Evolutionary conservation across 2,113 vertebrate species (phyloP), one percentile per base, ranked within the genome.

Genomic region (Mustela nigripes): DNA sequence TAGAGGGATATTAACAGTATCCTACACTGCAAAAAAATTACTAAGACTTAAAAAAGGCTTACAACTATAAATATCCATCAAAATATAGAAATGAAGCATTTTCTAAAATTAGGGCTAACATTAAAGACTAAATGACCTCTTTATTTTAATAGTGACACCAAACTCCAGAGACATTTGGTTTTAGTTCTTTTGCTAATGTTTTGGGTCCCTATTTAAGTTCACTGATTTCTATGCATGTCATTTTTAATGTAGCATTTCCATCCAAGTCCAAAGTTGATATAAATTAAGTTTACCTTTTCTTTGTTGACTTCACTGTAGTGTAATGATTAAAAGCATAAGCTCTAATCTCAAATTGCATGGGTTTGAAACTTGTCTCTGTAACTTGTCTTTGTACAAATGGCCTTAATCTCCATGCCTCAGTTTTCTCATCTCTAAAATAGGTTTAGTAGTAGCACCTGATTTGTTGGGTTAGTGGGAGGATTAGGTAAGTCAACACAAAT

Each of bases 121-220:
- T 93, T 73, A 90, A 95, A 67, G 24, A 82, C 63, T 96, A 94
- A 96, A 81, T 73, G 42, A 42, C 12, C 14, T 11, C 56, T 96
- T 91, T 67, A 76, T 78, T 95, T 94, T 94, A 90, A 78, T 50
- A 89, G 26, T 53, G 45, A 96, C 95, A 86, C 90, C 73, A 89
- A 96, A 89, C 16, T 84, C 19, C n/a, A 76, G 63, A 92, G 22
- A 80, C 2, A 92, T n/a, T 15, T 92, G 4, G 33, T 91, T 95
- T 96, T 89, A 90, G 92, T 69, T 95, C 0, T 63, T 96, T 93
- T 88, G 73, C 76, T 87, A 94, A 42, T 80, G 24, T 33, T 45
- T 84, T n/a, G 19, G 22, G n/a, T 84, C 19, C 42, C 31, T 73
- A 12, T 74, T 89, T 82, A 93, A 85, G 28, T 76, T 87, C 80